Conservation (phyloP, 2,797 vertebrate genomes). For the Acipenser oxyrinchus region DNA sequence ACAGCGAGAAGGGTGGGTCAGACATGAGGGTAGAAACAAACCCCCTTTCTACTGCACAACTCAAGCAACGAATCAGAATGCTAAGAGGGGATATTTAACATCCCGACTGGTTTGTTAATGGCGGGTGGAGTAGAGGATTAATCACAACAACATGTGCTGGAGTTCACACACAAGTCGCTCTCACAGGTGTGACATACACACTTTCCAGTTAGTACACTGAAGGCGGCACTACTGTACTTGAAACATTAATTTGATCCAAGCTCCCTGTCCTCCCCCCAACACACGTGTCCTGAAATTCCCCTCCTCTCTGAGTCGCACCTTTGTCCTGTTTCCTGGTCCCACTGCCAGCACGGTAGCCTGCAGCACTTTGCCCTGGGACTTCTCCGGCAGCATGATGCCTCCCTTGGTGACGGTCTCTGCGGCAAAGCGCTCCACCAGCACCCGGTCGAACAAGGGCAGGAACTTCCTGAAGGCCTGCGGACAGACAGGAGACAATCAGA, state of each 20-base stretch:
- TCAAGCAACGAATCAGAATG: background rate
- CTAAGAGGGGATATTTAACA: background rate
- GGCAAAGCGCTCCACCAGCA: constrained; percentile 80
- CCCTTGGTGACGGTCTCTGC: constrained; percentile 88
- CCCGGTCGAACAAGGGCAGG: constrained; percentile 88
- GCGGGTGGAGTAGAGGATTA: too few species aligned
- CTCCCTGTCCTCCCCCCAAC: too few species aligned
- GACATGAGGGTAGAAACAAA: background rate
- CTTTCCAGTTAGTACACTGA: too few species aligned
- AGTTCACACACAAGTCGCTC: too few species aligned
- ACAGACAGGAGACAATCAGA: background rate
- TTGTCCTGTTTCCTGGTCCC: constrained; percentile 71
- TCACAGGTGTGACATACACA: too few species aligned
- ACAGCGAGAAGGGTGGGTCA: background rate
- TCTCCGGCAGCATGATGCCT: constrained; percentile 96
- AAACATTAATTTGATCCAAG: too few species aligned
- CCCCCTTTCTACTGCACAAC: background rate
- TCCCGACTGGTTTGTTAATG: background rate
- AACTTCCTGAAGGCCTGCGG: constrained; percentile 84
- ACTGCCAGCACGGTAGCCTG: constrained; percentile 87
- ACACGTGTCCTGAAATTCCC: too few species aligned
- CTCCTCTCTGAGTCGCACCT: constrained; percentile 52
- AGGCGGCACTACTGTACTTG: too few species aligned
- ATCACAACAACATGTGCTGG: too few species aligned
- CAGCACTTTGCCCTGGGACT: constrained; percentile 88